A percentile compares a stretch with the other conserved stretches of the same genome.
phyloP scores from a whole-genome alignment of 1,140 invertebrate species.

The Drosophila triauraria region DNA sequence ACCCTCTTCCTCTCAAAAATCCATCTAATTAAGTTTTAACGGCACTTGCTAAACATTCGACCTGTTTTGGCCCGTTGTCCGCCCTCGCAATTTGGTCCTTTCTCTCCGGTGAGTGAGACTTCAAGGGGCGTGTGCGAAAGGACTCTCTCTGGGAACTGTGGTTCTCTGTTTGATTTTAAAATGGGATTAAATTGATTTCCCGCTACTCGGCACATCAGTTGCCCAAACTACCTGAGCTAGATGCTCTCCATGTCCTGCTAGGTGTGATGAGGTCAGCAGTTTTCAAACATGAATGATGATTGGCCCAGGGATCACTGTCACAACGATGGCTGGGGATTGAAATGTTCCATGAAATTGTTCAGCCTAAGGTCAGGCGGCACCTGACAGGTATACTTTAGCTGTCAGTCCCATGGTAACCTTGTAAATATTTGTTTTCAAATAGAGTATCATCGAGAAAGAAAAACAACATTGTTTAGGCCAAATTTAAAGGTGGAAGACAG shows the following conservation, averaged over 20 bases:
- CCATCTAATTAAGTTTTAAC: slow-evolving; percentile 80
- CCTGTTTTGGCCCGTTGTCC: slow-evolving; percentile 25
- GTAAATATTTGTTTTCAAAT: not conserved
- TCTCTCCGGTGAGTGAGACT: slow-evolving; percentile 21
- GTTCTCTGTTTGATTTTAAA: slow-evolving; percentile 70
- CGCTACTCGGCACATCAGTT: slow-evolving; percentile 57
- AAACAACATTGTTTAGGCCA: not conserved
- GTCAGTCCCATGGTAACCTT: not conserved
- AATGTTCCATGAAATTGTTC: slow-evolving; percentile 59
- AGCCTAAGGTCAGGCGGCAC: not conserved
- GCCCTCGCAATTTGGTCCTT: slow-evolving; percentile 12
- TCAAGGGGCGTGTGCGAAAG: slow-evolving; percentile 65
- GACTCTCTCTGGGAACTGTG: slow-evolving; percentile 24
- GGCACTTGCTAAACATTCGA: slow-evolving; percentile 71
- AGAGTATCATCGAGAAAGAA: not conserved
- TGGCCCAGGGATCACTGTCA: slow-evolving; percentile 21
- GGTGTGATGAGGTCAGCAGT: slow-evolving; percentile 69
- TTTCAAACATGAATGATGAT: slow-evolving; percentile 54
- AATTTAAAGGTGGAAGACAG: not conserved
- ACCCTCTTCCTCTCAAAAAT: slow-evolving; percentile 50
- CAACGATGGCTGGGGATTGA: slow-evolving; percentile 50
- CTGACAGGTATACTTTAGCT: slow-evolving; percentile 14
- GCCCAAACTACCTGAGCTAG: slow-evolving; percentile 36
- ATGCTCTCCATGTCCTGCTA: slow-evolving; percentile 4
- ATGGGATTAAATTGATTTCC: slow-evolving; percentile 82